Evolutionary conservation across 2,113 vertebrate species (phyloP), one percentile per base, ranked within the genome.

Genomic region (Aegithalos caudatus): DNA sequence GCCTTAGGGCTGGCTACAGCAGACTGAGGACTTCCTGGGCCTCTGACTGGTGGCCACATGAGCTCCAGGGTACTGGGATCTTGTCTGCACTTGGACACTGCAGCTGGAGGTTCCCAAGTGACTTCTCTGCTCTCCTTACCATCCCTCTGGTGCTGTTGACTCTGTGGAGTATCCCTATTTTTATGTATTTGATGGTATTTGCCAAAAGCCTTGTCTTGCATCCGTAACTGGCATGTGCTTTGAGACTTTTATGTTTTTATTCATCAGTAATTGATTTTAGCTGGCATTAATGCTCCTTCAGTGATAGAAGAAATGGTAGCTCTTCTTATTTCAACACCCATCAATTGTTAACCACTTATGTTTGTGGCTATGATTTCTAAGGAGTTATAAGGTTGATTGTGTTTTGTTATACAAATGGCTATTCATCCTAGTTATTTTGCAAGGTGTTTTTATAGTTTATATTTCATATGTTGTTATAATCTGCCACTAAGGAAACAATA

Each of bases 11-110:
- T 35, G 11, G 8, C 6, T 25, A 3, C 21, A 28, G 50, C n/a
- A 7, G 15, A 27, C 66, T 38, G 40, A 48, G 37, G 40, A 33
- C 6, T 33, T 48, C 53, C 64, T 42, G 17, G 9, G 31, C 2
- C 27, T 78, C 45, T 38, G 31, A 2, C 7, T 3, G 3, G 31
- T 25, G 60, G 24, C 45, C 12, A 2, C 0, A 0, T 15, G 8
- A 1, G 1, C 20, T 60, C 3, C 19, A 6, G 40, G 7, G 10
- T 19, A 2, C 56, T 42, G n/a, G 6, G 29, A 4, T 13, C 5
- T 69, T 2, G 0, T 50, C 13, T 65, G 22, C 10, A 5, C 40
- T 51, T 33, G 5, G 16, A 24, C 10, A 9, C 8, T 10, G 17
- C 25, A 62, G 29, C 14, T 29, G 11, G 20, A 50, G 7, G 4